Evolutionary conservation across 2,797 vertebrate species (phyloP), one percentile per base, ranked within the genome.

Genomic region (Protonibea diacanthus): DNA sequence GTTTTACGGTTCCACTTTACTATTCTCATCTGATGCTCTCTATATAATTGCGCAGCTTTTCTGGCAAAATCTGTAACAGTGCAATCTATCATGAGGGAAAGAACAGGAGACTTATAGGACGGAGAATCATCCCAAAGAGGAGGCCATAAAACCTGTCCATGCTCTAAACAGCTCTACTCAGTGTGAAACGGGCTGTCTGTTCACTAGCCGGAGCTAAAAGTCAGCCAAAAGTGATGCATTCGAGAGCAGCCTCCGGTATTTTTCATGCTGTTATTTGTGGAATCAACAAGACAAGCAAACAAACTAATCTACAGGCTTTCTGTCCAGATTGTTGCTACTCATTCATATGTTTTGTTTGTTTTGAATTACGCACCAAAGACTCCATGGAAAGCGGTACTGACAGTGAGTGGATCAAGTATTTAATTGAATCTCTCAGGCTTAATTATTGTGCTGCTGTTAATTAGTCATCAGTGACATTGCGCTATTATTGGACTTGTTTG

Each of bases 1-100:
- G 77, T 75, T 90, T 83, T 86, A 88, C 73, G 81, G 76, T 73
- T 78, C 61, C 45, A 73, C 74, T 89, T 84, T 68, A n/a, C 76
- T 33, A n/a, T 76, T 82, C 75, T 89, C 74, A 74, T 74, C 68
- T 52, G 57, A 82, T 51, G 83, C 81, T 88, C 80, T 86, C 85
- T 86, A 58, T 71, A 47, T 76, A 89, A 86, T 83, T 81, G 75
- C 73, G 73, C 17, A 11, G 82, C 42, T 82, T 84, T 76, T 81
- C 76, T 51, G 49, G 80, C 44, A 42, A 59, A 81, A 85, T 70
- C 64, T 57, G 68, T 21, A 48, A 64, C 47, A 5, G 62, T 33
- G 81, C 56, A 63, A 81, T 88, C 66, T 55, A 51, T 88, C 81
- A 84, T 65, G 6, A 23, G 62, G 33, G 63, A 17, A 55, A 60